Evolutionary conservation across 1,140 invertebrate species (phyloP), one percentile per base, ranked within the genome.

Genomic region (Sipha flava): DNA sequence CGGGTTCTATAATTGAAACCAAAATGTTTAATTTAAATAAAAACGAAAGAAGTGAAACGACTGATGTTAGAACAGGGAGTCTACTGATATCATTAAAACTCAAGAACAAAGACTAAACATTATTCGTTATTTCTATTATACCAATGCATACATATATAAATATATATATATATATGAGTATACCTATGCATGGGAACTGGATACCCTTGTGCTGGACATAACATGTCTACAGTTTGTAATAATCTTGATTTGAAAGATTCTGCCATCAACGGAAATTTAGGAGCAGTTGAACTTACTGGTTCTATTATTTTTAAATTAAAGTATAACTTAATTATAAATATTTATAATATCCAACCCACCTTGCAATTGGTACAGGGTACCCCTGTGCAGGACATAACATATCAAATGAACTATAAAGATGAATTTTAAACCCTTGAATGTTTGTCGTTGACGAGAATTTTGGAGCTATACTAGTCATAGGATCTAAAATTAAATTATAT

Each of bases 191-290:
- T 84, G 81, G 91, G 91, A 81, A 89, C 88, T 70, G 92, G 91
- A 85, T 89, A 91, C 72, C 89, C 90, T 86, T 92, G 90, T 10
- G 91, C 92, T 72, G 89, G 89, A 85, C 92, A 93, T 81, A 90
- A 37, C 68, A 80, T 75, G 29, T 75, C n/a, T 77, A 49, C 29
- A 45, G 40, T 89, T 89, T 40, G 88, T 88, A 84, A 90, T 90
- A 84, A 89, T 85, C 82, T 88, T 86, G 80, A 87, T 43, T 59
- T 77, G 52, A 77, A 77, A 23, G 73, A 77, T 23, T 77, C 81
- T 68, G 81, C 81, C 66, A 83, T 83, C 10, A 84, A 82, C 21
- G 84, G 81, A 45, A 85, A 83, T 66, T 84, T 90, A 81, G 90
- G 90, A 82, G 88, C 88, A 80, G 89, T 88, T 83, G 89, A 89